Evolutionary conservation across 2,888 invertebrate species (phyloP), one percentile per base, ranked within the genome.

Genomic region (Sphaerophoria rueppellii): DNA sequence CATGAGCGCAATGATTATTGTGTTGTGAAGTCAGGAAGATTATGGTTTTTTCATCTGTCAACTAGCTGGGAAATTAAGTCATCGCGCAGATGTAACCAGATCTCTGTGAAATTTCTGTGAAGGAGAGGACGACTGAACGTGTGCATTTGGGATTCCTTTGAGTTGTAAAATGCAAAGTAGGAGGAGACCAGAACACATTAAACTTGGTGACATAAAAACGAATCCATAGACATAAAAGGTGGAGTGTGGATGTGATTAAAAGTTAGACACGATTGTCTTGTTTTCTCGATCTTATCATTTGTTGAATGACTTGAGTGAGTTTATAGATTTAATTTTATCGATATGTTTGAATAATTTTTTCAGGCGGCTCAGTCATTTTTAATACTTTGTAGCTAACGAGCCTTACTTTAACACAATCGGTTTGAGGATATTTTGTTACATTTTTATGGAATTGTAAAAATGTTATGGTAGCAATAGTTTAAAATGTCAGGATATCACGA

Each of bases 11-110:
- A 46, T 32, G 60, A 37, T 65, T 50, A 73, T 43, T 60, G 14
- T 65, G 50, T 50, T 65, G 0, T 65, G 0, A 24, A 60, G 54
- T 9, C 73, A 73, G 73, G 79, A 79, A 79, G 73, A 61, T 65
- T 14, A 35, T 48, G 1, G 1, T 40, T 40, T 43, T 63, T 65
- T 37, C 50, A 69, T 61, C 81, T 71, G 81, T 76, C 72, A 76
- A 52, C 50, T 24, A 34, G 61, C 34, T 50, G 50, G 43, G 48
- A 71, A 76, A 72, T 82, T n/a, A 72, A 72, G 61, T 40, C 60
- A 34, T 69, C 55, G 65, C 35, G 48, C 48, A 54, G 61, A 72
- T 67, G 46, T 14, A 58, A 58, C 16, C 9, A 37, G 35, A 58
- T 58, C 43, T 40, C 50, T 16, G 4, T 50, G 52, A 52, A 16